Evolutionary conservation across 2,797 vertebrate species (phyloP).

Genomic region (Poeciliopsis presidionis): DNA sequence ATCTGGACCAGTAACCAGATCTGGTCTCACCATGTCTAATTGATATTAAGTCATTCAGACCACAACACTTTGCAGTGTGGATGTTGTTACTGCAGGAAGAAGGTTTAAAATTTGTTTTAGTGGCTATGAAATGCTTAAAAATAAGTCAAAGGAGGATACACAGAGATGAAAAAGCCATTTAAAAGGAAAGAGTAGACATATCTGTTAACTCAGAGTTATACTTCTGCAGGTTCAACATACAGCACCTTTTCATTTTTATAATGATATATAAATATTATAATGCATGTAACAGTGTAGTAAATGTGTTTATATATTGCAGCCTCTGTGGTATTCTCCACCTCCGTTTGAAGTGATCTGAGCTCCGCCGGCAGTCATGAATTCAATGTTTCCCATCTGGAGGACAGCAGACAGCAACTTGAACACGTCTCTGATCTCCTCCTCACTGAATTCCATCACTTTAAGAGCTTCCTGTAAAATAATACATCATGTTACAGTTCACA

Average conservation of each 20-base stretch:
- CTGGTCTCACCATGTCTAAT: background rate
- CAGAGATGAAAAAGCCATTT: background rate
- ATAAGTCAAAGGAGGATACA: background rate
- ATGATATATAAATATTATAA: background rate
- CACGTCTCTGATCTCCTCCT: constrained; percentile 90
- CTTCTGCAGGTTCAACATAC: background rate
- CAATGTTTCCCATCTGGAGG: constrained; percentile 90
- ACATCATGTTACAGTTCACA: background rate
- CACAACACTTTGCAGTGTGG: background rate
- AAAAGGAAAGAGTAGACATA: background rate
- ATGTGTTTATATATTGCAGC: background rate
- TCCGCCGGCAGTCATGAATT: constrained; percentile 93
- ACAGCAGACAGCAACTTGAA: constrained; percentile 91
- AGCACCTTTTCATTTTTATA: background rate
- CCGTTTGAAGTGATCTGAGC: constrained; percentile 90
- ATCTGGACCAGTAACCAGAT: background rate
- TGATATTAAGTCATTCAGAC: background rate
- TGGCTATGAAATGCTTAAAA: background rate
- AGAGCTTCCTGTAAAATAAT: constrained; percentile 83
- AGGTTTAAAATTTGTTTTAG: background rate
- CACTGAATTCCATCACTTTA: constrained; percentile 89
- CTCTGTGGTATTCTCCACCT: constrained; percentile 70
- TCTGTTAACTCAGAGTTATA: background rate
- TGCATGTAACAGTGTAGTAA: background rate
- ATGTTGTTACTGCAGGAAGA: background rate